phyloP scores from a whole-genome alignment of 2,888 invertebrate genomes.

The Fabriciana adippe region DNA sequence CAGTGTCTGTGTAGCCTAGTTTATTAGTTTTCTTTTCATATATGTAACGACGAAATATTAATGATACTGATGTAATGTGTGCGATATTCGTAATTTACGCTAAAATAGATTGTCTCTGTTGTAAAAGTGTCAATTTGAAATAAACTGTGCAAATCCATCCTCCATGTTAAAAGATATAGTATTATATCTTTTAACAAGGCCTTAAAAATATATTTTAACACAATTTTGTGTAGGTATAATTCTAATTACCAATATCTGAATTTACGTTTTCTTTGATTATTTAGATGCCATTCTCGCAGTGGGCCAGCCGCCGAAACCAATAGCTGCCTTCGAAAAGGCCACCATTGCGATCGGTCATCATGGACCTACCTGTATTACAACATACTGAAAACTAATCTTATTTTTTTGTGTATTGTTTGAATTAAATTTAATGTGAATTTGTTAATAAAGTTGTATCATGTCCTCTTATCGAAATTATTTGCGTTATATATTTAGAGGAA shows the following conservation, averaged over 20 bases:
- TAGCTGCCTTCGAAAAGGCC: slow-evolving; percentile 73
- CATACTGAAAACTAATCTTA: slow-evolving; percentile 15
- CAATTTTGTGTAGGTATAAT: background rate
- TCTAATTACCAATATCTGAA: background rate
- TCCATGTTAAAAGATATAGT: background rate
- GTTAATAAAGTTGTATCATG: slow-evolving; percentile 8
- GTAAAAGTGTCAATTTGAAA: background rate
- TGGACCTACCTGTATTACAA: slow-evolving; percentile 33
- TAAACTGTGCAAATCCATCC: background rate
- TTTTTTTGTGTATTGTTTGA: background rate
- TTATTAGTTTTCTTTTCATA: background rate
- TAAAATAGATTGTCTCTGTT: background rate
- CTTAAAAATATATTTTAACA: background rate
- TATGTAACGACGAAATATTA: background rate
- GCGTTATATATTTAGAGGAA: too few relatives aligned
- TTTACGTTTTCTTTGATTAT: slow-evolving; percentile 22
- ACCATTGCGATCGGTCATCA: slow-evolving; percentile 63
- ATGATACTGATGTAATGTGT: background rate
- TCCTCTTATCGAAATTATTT: background rate
- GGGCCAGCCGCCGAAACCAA: slow-evolving; percentile 72
- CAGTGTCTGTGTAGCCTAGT: background rate
- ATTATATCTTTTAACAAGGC: too few relatives aligned
- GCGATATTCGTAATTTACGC: background rate
- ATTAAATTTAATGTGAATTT: background rate
- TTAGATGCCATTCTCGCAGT: slow-evolving; percentile 75